Evolutionary conservation across 2,888 invertebrate species (phyloP), one percentile per base, ranked within the genome.

Genomic region (Podabrus alpinus): DNA sequence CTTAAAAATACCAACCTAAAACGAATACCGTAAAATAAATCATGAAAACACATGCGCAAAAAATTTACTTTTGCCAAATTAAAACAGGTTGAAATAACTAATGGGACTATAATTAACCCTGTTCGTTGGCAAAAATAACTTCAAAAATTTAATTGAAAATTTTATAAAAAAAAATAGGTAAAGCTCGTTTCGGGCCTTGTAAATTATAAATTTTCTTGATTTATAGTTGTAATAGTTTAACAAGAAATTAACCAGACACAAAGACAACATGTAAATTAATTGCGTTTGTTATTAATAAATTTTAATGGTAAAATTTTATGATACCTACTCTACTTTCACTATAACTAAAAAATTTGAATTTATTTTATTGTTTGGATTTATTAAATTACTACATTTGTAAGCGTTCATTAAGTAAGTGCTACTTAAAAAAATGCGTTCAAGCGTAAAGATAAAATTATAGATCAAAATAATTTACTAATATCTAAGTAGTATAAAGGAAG

Each of bases 81-180:
- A 45, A 45, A 45, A 45, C 45, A 45, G 45, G 45, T 45, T 29
- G 64, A 59, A 66, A 71, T 66, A 66, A 71, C 59, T 71, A 66
- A 71, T 71, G 71, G 59, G 19, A 71, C 66, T 66, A 66, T 71
- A 71, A 71, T 71, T 71, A 64, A 45, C 71, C 66, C 59, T 66
- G 66, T 62, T 71, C 70, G 66, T 71, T 71, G 25, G 70, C 15
- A 45, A 71, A 71, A 66, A 71, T 19, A 66, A 62, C 66, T 45
- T 64, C 16, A 21, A 66, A 21, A 19, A 59, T 71, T 71, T 66
- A 71, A 66, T 71, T 66, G 16, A 71, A 71, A 70, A 64, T 59
- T 11, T 70, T 70, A 19, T 45, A 45, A 45, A 45, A 45, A 45
- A 45, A n/a, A 45, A n/a, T n/a, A n/a, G n/a, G n/a, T 45, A n/a